Percentiles rank a stretch among this genome's conserved stretches.
Evolutionary conservation across 2,888 invertebrate genomes (phyloP).

Genomic region (Dinocampus coccinellae): DNA sequence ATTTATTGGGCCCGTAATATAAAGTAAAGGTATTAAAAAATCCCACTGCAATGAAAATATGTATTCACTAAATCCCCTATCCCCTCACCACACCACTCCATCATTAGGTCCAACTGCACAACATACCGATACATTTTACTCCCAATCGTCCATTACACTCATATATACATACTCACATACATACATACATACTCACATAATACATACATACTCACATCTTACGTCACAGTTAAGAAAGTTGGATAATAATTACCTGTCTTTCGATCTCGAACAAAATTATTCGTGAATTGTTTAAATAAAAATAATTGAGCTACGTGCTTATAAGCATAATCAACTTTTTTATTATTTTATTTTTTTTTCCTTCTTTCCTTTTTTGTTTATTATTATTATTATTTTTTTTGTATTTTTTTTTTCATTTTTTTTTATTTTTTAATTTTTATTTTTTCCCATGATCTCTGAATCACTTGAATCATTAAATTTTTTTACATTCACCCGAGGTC

Average conservation of each 20-base stretch:
- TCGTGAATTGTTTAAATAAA: not conserved
- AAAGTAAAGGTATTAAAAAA: conserved; percentile 10
- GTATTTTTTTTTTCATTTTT: too few species aligned
- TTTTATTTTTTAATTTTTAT: too few species aligned
- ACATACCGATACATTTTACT: conserved; percentile 41
- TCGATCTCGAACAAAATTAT: conserved; percentile 7
- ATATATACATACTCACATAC: conserved; percentile 18
- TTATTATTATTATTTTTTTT: too few species aligned
- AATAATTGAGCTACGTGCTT: too few species aligned
- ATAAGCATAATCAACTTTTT: too few species aligned
- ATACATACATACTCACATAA: too few species aligned
- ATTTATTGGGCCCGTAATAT: too few species aligned
- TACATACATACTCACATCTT: too few species aligned
- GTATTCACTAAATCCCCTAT: too few species aligned
- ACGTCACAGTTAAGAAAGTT: conserved; percentile 57
- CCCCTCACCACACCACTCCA: conserved; percentile 22
- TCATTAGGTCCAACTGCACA: conserved; percentile 21
- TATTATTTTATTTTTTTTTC: too few species aligned
- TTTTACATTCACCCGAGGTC: not conserved
- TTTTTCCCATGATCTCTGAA: not conserved
- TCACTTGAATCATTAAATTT: not conserved
- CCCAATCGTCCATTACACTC: conserved; percentile 41
- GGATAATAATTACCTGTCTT: conserved; percentile 43
- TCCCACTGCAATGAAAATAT: conserved; percentile 33
- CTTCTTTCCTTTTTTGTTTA: too few species aligned